Evolutionary conservation across 2,797 vertebrate species (phyloP).

Genomic region (Rhincodon typus): DNA sequence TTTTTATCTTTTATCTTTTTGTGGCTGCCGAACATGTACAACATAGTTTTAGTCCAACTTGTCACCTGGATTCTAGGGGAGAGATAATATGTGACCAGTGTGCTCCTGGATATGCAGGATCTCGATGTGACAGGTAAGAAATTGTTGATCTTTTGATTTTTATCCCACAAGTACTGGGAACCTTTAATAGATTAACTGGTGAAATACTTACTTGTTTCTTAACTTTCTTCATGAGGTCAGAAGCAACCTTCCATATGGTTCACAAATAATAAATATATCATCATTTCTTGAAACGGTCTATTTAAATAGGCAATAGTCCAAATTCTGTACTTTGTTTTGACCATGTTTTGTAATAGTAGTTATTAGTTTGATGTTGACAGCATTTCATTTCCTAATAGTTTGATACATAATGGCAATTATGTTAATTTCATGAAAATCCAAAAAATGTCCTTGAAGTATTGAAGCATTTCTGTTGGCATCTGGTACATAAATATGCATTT

Average conservation of each 20-base stretch:
- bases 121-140: slow-evolving; percentile 83
- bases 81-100: slow-evolving; percentile 79
- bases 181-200: neutral
- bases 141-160: neutral
- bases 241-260: neutral
- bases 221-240: neutral
- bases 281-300: neutral
- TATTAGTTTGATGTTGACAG: neutral
- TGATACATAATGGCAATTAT: neutral
- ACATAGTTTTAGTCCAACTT: slow-evolving; percentile 88
- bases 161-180: neutral
- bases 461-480: neutral
- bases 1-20: slow-evolving; percentile 56
- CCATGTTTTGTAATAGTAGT: neutral
- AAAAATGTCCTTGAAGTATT: neutral
- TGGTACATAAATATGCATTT: neutral
- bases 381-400: neutral
- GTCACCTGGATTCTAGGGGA: slow-evolving; percentile 64
- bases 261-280: neutral
- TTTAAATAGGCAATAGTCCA: neutral
- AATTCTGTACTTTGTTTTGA: neutral
- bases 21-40: slow-evolving; percentile 49
- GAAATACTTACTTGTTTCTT: neutral
- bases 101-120: slow-evolving; percentile 67
- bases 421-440: neutral